These are phyloP conservation scores for Spisula subtruncata DNA, from an alignment of 2,888 invertebrate species.

Conservation along the genomic window DNA sequence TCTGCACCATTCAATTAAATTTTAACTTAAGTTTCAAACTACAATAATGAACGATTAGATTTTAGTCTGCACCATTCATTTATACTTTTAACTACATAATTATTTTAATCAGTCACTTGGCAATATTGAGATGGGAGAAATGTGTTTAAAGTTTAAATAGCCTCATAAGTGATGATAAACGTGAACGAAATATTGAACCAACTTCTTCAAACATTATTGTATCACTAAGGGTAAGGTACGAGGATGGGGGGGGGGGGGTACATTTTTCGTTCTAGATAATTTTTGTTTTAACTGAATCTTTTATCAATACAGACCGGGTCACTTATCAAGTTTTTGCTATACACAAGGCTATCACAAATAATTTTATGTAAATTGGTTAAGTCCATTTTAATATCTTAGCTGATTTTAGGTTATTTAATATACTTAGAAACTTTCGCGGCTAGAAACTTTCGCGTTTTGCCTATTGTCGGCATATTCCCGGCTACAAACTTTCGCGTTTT, in stretches of 20 bases:
- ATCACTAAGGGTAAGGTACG: not conserved
- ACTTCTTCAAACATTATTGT: not conserved
- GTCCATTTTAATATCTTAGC: no score
- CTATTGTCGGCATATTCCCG: no score
- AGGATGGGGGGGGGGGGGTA: no score
- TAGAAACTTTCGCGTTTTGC: no score
- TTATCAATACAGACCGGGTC: not conserved
- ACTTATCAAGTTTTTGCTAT: no score
- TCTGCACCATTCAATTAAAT: not conserved
- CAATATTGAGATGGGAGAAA: not conserved
- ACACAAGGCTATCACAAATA: no score
- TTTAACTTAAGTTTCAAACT: no score
- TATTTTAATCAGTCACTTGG: not conserved
- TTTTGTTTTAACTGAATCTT: not conserved
- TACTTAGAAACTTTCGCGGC: no score
- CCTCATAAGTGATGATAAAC: not conserved
- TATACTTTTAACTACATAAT: not conserved
- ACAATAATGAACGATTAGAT: not conserved
- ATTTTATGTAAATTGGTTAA: no score
- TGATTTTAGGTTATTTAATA: no score
- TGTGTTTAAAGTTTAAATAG: not conserved
- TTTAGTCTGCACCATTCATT: not conserved
- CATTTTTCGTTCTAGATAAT: no score
- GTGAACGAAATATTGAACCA: not conserved
- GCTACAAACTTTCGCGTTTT: no score